phyloP scores from a whole-genome alignment of 1,140 invertebrate species.

The Lepidurus arcticus region DNA sequence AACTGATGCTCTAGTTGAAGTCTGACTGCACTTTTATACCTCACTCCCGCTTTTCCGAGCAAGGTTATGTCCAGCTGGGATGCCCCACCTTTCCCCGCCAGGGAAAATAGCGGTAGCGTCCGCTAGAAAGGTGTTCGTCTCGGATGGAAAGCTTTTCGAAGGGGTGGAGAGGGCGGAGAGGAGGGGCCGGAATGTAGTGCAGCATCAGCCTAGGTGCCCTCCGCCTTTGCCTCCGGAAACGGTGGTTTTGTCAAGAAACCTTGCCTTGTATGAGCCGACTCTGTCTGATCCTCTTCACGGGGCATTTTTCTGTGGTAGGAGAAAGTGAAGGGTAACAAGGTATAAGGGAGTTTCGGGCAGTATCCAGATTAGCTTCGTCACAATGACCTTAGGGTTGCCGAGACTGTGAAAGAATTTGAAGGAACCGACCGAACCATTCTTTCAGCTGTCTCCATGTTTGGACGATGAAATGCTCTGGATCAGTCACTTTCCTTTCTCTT shows the following conservation, averaged over 20 bases:
- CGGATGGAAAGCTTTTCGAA: background rate
- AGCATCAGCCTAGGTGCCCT: background rate
- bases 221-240: constrained; percentile 16
- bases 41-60: background rate
- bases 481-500: background rate
- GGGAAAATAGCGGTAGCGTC: background rate
- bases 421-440: background rate
- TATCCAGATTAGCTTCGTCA: background rate
- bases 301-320: background rate
- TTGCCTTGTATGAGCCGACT: background rate
- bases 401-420: background rate
- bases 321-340: background rate
- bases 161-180: too few relatives aligned
- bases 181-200: background rate
- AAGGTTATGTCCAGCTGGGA: background rate
- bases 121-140: background rate
- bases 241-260: background rate
- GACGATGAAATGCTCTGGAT: background rate
- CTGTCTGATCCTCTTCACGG: background rate
- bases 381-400: background rate
- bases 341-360: background rate
- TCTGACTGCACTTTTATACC: background rate
- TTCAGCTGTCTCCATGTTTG: background rate
- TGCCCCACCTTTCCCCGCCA: background rate
- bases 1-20: background rate